phyloP scores from a whole-genome alignment of 2,113 vertebrate species.

The Oriolus oriolus region DNA sequence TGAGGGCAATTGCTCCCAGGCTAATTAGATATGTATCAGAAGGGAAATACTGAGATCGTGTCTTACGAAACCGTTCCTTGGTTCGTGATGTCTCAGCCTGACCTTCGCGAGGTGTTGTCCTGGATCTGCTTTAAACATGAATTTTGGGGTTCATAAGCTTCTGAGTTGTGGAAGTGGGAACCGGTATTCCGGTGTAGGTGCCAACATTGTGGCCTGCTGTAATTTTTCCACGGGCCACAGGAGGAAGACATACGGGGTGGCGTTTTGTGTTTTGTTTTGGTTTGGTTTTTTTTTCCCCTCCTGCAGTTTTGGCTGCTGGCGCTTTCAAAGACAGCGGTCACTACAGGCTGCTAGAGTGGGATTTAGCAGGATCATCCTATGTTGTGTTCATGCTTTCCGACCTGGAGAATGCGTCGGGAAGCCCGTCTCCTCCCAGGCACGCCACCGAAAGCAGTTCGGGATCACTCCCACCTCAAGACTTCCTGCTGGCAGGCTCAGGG shows the following conservation, averaged over 20 bases:
- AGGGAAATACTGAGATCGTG: neutral
- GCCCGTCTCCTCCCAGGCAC: neutral
- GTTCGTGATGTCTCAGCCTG: neutral
- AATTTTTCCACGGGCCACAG: neutral
- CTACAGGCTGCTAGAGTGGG: neutral
- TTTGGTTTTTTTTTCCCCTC: rapidly evolving
- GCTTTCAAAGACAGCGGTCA: neutral
- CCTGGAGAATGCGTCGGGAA: rapidly evolving
- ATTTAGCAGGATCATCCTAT: neutral
- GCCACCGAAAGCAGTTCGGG: neutral
- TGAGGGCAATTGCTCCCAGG: neutral
- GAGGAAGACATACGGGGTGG: too few species aligned
- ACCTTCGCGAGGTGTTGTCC: neutral
- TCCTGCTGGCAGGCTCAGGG: neutral
- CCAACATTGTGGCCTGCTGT: neutral
- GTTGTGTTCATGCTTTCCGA: rapidly evolving
- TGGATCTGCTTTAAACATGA: neutral
- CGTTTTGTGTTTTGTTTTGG: neutral
- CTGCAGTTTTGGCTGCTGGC: neutral
- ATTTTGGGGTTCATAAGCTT: neutral
- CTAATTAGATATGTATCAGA: neutral
- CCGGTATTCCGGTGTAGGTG: rapidly evolving
- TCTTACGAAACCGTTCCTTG: neutral
- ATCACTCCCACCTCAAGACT: neutral
- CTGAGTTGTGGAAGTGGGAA: neutral